Evolutionary conservation across 2,888 invertebrate genomes (phyloP), one percentile per base, ranked within the genome.

Genomic region (Xestia rhomboidea): DNA sequence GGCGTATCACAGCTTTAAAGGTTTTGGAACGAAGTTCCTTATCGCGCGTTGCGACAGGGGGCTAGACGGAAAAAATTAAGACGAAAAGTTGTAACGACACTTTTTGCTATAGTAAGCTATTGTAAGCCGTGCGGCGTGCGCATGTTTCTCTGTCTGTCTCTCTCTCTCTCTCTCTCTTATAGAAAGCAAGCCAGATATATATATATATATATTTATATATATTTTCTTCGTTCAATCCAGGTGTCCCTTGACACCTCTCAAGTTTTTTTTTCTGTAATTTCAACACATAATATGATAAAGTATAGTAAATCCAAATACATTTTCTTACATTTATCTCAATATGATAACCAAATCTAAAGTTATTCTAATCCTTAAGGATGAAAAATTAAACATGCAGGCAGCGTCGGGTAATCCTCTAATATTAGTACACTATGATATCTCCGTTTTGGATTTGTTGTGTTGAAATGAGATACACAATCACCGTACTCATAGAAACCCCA

Each of bases 401-500:
- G 78, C 82, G 88, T 76, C 85, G 83, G 74, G 79, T 75, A 77
- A 77, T 76, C 73, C 63, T 77, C 79, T 79, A 83, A 81, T 78
- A 78, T 78, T 64, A 82, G 88, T 90, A 89, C 89, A 90, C 90
- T 92, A 92, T 93, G 93, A 94, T 94, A 94, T 94, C 93, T 94
- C 92, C 91, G 91, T 92, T 93, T 91, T 89, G 91, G 92, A 92
- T 88, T 93, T 92, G 89, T 91, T 87, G 88, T 91, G 95, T 94
- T 94, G 94, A 95, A 95, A 95, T 92, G 93, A 93, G 93, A 93
- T 93, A 93, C 91, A 90, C 86, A 88, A 90, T 90, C 81, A 13
- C 15, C 10, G 34, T 24, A 63, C 1, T 82, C 67, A 82, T 44
- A 38, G 79, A 18, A 90, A 77, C 82, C 51, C 69, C 38, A 79